Base-by-base conservation (phyloP, 1,140 invertebrate species). In the Sycophila sp. region DNA sequence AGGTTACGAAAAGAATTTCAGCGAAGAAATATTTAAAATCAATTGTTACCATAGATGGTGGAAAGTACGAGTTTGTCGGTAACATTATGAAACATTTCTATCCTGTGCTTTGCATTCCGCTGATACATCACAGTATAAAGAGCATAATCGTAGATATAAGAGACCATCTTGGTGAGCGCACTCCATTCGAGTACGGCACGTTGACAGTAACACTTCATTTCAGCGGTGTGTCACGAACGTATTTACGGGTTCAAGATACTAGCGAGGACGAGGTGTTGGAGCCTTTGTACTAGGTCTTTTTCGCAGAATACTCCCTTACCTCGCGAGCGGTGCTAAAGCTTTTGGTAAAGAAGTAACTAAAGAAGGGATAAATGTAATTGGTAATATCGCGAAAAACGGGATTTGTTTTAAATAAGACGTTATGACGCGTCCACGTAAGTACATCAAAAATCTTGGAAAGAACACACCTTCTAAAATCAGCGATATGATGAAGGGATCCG, bases 181-280 rank as follows among this genome's bases (percentile, higher is more conserved):
- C 75, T 42, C 71, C 74, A 75, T 77, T 76, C 36, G 63, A 74
- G n/a, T 36, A 63, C 40, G 72, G 74, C 7, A 73, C 74, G 17
- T 68, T 77, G 60, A 74, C 72, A 4, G 59, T 70, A 5, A 74
- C 75, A 32, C 19, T 77, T 26, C 73, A 75, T 30, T 76, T 73
- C n/a, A 75, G 73, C 42, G 40, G 58, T 34, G 30, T 63, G 2
- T 34, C 8, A 4, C 19, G 11, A 38, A 17, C 4, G 47, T 75
- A 15, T 76, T 45, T 34, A 53, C 59, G 1, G 74, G 69, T 55
- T 10, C 59, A 0, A 32, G 56, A 0, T 53, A 65, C 69, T 73
- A 75, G 19, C 8, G 32, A 2, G 32, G 55, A 8, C 3, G 24
- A 11, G 55, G 32, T 22, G 19, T 58, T 1, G 55, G 55, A 19